Percentiles rank a stretch among this genome's conserved stretches.
Conservation (phyloP, 2,888 invertebrate species). For the Darwinula stevensoni region DNA sequence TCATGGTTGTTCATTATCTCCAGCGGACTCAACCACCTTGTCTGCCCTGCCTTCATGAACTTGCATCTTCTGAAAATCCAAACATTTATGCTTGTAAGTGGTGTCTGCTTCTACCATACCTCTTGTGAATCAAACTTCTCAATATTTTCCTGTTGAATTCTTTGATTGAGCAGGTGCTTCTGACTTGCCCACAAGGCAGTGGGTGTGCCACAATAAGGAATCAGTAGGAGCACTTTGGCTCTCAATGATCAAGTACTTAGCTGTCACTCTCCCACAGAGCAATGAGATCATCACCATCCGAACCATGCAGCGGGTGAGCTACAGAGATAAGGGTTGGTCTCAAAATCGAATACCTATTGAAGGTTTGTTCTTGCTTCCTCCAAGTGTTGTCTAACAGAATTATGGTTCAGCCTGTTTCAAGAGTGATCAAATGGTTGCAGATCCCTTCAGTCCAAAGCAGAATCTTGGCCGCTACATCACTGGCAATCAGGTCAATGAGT, state of each 20-base stretch:
- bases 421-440: no score
- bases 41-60: conserved; percentile 27
- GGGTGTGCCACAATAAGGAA: conserved; percentile 19
- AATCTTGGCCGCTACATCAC: conserved; percentile 25
- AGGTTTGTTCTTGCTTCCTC: conserved; percentile 13
- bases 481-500: no score
- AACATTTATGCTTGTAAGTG: no score
- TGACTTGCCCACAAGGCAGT: no score
- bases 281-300: conserved; percentile 21
- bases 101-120: no score
- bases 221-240: conserved; percentile 22
- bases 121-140: no score
- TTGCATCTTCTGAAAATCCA: no score
- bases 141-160: no score
- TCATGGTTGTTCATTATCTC: conserved; percentile 26
- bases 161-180: no score
- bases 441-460: conserved; percentile 26
- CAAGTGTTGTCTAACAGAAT: background rate
- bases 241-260: conserved; percentile 23
- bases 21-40: conserved; percentile 24
- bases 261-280: conserved; percentile 21
- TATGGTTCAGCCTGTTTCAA: no score
- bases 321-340: conserved; percentile 25
- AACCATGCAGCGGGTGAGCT: conserved; percentile 17
- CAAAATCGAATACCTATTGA: conserved; percentile 24